These are phyloP conservation scores for Salticus scenicus DNA, from an alignment of 2,888 invertebrate genomes.

Conservation along the genomic window DNA sequence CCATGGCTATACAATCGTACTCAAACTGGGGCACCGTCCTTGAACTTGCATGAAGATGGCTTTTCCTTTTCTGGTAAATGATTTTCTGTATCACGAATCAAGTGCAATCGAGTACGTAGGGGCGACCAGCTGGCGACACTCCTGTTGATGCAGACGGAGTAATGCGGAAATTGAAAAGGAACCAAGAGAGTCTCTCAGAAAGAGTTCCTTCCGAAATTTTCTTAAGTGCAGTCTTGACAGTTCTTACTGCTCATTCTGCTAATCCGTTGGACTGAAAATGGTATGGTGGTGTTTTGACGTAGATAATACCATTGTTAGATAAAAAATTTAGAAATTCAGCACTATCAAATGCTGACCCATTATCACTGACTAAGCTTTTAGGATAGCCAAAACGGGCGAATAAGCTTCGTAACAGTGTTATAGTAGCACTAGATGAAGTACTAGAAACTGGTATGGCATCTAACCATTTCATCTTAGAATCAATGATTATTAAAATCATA, in stretches of 20 bases:
- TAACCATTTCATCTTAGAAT: slow-evolving; percentile 72
- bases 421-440: slow-evolving; percentile 55
- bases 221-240: background rate
- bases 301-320: slow-evolving; percentile 11
- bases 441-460: slow-evolving; percentile 68
- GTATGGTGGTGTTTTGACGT: slow-evolving; percentile 7
- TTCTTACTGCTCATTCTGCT: background rate
- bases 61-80: no score
- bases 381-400: slow-evolving; percentile 72
- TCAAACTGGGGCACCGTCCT: no score
- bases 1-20: no score
- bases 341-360: slow-evolving; percentile 72
- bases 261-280: slow-evolving; percentile 31
- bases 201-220: background rate
- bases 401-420: slow-evolving; percentile 60
- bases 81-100: background rate
- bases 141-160: background rate
- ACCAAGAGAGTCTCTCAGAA: slow-evolving; percentile 2
- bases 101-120: slow-evolving; percentile 9
- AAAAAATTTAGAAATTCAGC: slow-evolving; percentile 71
- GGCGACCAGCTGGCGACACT: slow-evolving; percentile 12
- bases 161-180: slow-evolving; percentile 1
- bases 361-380: slow-evolving; percentile 72
- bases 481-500: slow-evolving; percentile 72
- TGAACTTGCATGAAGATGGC: no score